Evolutionary conservation across 2,113 vertebrate species (phyloP).

Genomic region (Sphyrna mokarran): DNA sequence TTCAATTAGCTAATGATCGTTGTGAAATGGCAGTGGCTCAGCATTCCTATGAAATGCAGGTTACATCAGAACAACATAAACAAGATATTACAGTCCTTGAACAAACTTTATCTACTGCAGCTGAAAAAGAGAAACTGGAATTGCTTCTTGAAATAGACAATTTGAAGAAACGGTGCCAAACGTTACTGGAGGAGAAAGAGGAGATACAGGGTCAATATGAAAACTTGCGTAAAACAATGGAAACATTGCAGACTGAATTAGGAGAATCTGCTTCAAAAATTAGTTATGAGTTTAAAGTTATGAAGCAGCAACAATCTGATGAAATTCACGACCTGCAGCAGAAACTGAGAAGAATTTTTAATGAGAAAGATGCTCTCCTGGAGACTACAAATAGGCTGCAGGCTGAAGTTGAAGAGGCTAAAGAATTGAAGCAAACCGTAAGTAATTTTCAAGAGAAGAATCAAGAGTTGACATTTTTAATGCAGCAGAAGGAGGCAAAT

Average conservation of each 20-base stretch:
- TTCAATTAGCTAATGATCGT: conserved; percentile 48
- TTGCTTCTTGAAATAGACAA: conserved; percentile 58
- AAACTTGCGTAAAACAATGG: conserved; percentile 66
- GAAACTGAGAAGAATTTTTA: conserved; percentile 61
- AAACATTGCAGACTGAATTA: conserved; percentile 70
- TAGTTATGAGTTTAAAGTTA: conserved; percentile 70
- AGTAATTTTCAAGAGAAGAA: conserved; percentile 60
- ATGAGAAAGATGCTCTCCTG: conserved; percentile 65
- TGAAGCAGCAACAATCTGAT: conserved; percentile 74
- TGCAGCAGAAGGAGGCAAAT: conserved; percentile 60
- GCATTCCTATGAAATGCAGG: conserved; percentile 50
- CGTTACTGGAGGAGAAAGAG: conserved; percentile 66
- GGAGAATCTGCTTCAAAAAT: conserved; percentile 75
- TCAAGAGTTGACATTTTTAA: conserved; percentile 49
- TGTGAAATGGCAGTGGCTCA: conserved; percentile 44
- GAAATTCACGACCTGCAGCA: conserved; percentile 71
- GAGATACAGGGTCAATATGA: conserved; percentile 67
- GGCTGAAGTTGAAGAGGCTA: conserved; percentile 51
- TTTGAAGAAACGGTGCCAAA: conserved; percentile 63
- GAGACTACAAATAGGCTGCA: conserved; percentile 59
- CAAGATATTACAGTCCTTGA: conserved; percentile 57
- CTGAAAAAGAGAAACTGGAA: conserved; percentile 58
- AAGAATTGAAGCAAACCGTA: conserved; percentile 59
- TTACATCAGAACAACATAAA: conserved; percentile 53
- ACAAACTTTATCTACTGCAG: conserved; percentile 48